Percentiles rank a stretch among this genome's conserved stretches.
phyloP scores from a whole-genome alignment of 1,140 invertebrate species.

The Galleria mellonella region DNA sequence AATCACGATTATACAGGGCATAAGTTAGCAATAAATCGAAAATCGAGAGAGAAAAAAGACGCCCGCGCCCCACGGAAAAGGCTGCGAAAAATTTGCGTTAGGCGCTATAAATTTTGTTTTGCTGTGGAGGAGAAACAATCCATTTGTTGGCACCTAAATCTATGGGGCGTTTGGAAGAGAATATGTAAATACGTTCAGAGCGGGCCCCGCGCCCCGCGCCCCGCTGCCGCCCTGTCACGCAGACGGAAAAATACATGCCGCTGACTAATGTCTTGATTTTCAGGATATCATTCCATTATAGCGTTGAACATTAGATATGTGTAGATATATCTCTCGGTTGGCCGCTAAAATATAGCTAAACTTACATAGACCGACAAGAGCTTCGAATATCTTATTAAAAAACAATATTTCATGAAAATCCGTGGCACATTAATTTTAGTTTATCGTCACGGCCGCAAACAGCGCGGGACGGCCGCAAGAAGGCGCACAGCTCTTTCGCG shows the following conservation, averaged over 20 bases:
- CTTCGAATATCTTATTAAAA: too few species aligned
- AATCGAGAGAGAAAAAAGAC: constrained; percentile 39
- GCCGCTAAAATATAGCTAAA: too few species aligned
- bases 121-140: constrained; percentile 56
- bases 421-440: too few species aligned
- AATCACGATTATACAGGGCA: constrained; percentile 68
- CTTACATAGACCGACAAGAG: too few species aligned
- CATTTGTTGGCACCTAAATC: constrained; percentile 62
- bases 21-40: constrained; percentile 67
- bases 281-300: neutral
- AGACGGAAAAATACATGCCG: neutral
- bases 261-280: constrained; percentile 18
- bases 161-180: constrained; percentile 39
- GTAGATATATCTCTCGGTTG: too few species aligned
- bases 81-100: constrained; percentile 39
- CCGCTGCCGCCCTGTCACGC: too few species aligned
- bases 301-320: too few species aligned
- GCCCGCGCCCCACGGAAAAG: constrained; percentile 18
- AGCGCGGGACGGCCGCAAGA: neutral
- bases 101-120: constrained; percentile 62
- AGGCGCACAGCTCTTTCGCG: constrained; percentile 1
- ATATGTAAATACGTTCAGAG: constrained; percentile 42
- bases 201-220: neutral
- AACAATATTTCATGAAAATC: too few species aligned
- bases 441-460: neutral